These are phyloP conservation scores for Blastomussa wellsi DNA, from an alignment of 92 coral and sea anemone genomes.

Conservation along the genomic window DNA sequence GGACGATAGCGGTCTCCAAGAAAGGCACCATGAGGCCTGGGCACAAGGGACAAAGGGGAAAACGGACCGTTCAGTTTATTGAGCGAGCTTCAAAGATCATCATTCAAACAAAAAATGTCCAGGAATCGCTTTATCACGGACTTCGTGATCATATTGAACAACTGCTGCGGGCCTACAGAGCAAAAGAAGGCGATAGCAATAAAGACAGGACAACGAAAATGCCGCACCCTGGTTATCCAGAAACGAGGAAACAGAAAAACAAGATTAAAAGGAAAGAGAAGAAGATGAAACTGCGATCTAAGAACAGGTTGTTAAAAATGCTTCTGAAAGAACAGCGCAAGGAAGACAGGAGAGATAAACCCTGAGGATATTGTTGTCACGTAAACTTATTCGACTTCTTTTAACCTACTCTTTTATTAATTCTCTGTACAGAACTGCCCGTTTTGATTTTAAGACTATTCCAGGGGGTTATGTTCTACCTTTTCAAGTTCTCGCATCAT, in stretches of 20 bases:
- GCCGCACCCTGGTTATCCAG: conserved; percentile 34
- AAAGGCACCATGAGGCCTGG: conserved; percentile 85
- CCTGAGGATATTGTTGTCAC: neutral
- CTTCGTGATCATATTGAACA: conserved; percentile 75
- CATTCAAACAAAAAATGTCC: conserved; percentile 69
- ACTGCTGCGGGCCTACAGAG: conserved; percentile 66
- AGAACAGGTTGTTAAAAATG: conserved; percentile 50
- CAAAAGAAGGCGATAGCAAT: conserved; percentile 33
- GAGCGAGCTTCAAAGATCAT: conserved; percentile 78
- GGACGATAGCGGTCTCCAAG: conserved; percentile 81
- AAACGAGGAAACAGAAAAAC: conserved; percentile 20
- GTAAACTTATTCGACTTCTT: neutral
- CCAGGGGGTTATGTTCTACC: neutral
- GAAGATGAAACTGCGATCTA: conserved; percentile 28
- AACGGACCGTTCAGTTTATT: conserved; percentile 76
- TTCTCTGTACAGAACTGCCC: neutral
- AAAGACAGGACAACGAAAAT: conserved; percentile 28
- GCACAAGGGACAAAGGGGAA: conserved; percentile 75
- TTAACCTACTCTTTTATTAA: neutral
- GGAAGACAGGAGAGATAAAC: conserved; percentile 21
- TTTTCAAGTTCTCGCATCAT: neutral
- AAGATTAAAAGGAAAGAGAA: conserved; percentile 44
- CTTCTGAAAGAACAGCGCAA: conserved; percentile 46
- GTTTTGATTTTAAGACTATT: neutral
- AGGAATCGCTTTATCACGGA: conserved; percentile 69